These are phyloP conservation scores for Epistrophella euchroma DNA, from an alignment of 2,888 invertebrate species.

Conservation along the genomic window DNA sequence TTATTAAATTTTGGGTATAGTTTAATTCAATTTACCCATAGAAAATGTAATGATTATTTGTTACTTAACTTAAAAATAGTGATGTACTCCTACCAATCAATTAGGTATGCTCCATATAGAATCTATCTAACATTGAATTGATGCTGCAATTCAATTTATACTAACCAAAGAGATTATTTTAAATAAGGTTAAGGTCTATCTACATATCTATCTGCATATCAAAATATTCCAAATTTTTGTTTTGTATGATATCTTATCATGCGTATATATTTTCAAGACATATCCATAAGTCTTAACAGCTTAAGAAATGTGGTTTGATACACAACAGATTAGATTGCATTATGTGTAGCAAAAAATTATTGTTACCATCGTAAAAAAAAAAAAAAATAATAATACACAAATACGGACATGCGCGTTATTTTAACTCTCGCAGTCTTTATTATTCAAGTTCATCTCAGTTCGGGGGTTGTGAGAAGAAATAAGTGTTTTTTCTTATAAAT, in stretches of 20 bases:
- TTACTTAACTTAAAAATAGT: too few relatives aligned
- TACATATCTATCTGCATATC: constrained; percentile 11
- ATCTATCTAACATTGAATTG: not conserved
- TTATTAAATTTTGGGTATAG: too few relatives aligned
- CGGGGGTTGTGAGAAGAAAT: constrained; percentile 43
- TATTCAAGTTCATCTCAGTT: constrained; percentile 42
- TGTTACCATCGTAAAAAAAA: constrained; percentile 18
- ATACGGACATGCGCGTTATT: constrained; percentile 49
- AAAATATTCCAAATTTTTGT: constrained; percentile 6
- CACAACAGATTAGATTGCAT: constrained; percentile 26
- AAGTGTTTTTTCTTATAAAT: constrained; percentile 27
- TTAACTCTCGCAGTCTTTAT: constrained; percentile 17
- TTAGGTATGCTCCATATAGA: not conserved
- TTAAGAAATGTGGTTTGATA: constrained; percentile 36
- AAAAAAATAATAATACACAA: constrained; percentile 2
- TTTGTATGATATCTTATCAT: constrained; percentile 1
- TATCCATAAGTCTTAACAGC: constrained; percentile 4
- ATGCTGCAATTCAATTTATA: not conserved
- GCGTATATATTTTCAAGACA: not conserved
- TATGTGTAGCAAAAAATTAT: constrained; percentile 36
- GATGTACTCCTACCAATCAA: not conserved
- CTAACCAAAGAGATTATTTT: not conserved
- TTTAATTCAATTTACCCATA: too few relatives aligned
- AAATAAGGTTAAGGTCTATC: not conserved
- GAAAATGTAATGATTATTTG: too few relatives aligned